These are phyloP conservation scores for Deroplatys truncata DNA, from an alignment of 2,888 invertebrate genomes.

Conservation along the genomic window DNA sequence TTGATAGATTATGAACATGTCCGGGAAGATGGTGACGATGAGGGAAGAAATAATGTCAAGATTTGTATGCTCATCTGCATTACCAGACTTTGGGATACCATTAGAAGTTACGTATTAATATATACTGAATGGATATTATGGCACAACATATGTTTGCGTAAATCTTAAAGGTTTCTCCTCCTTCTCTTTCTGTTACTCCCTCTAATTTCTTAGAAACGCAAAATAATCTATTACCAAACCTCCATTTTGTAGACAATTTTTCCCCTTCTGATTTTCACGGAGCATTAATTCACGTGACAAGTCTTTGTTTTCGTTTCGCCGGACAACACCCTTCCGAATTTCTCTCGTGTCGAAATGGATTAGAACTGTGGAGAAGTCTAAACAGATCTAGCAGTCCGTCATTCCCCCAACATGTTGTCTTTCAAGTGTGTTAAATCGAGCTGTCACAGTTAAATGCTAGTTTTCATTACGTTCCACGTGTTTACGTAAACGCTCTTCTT, in stretches of 20 bases:
- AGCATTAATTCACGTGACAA: background rate
- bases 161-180: too few relatives aligned
- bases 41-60: too few relatives aligned
- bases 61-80: too few relatives aligned
- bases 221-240: background rate
- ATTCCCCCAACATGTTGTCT: background rate
- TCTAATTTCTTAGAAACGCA: too few relatives aligned
- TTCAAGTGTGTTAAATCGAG: background rate
- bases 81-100: too few relatives aligned
- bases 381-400: background rate
- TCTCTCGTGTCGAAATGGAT: background rate
- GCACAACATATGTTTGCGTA: too few relatives aligned
- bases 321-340: background rate
- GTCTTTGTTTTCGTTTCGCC: background rate
- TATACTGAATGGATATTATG: too few relatives aligned
- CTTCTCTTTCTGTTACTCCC: too few relatives aligned
- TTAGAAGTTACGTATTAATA: too few relatives aligned
- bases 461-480: background rate
- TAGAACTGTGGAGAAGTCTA: background rate
- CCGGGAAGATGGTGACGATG: too few relatives aligned
- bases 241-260: background rate
- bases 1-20: too few relatives aligned
- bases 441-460: background rate
- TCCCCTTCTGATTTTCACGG: background rate
- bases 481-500: background rate